Base-by-base conservation (phyloP, 2,113 vertebrate species). In the Tyto alba region DNA sequence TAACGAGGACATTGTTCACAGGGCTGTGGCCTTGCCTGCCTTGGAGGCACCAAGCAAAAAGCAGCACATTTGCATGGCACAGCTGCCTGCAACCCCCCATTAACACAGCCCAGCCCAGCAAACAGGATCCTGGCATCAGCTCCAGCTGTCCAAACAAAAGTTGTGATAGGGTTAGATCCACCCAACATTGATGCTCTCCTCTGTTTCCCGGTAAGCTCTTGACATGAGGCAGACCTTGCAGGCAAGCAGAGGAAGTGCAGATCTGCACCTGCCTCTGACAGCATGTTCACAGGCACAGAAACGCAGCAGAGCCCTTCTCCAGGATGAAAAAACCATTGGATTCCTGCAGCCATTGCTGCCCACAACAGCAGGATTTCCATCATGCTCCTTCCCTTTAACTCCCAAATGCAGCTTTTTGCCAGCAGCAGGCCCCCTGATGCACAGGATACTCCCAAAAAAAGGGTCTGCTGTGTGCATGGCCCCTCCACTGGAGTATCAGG, bases 101-200 rank as follows among this genome's bases (percentile, higher is more conserved):
- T 19, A 36, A 27, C 73, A 63, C 7, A 36, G 10, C 38, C 60
- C 16, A 29, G 5, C 55, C 68, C 29, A 88, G 64, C 26, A 85
- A 69, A 34, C 26, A 53, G 45, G 40, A 40, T 45, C 69, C 50
- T 84, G 55, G 36, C 48, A 87, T 27, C 32, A 53, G 27, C 40
- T 66, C 30, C 25, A 10, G 27, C 4, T 45, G 22, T 16, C 29
- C 45, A 36, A 66, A 40, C 40, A n/a, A 5, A 77, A 69, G 16
- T 3, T 85, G 34, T 64, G 43, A 0, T 0, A 40, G 76, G 11
- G 11, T 57, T 23, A 34, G 34, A 36, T 16, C 43, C 53, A 50
- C 22, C 50, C 16, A 11, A 30, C 7, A 1, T 0, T 6, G 13
- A 43, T 2, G 1, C 13, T 38, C 43, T 36, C 41, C 66, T 7